A percentile compares a stretch with the other conserved stretches of the same genome.
phyloP scores from a whole-genome alignment of 2,113 vertebrate genomes.

The Heterocephalus glaber region DNA sequence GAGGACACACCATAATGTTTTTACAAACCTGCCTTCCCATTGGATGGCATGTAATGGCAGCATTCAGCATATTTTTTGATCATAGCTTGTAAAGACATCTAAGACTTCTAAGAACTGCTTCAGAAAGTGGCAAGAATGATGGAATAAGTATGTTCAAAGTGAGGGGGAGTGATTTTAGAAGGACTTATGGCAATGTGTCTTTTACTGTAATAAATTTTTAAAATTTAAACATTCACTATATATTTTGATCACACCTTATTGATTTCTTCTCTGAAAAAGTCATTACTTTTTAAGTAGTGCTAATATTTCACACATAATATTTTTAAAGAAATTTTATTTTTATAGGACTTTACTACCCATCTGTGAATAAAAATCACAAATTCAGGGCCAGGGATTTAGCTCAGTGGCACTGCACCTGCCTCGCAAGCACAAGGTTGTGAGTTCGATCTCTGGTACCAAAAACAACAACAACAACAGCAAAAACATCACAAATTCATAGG shows the following conservation, averaged over 20 bases:
- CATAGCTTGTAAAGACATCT: not conserved
- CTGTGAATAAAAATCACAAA: not conserved
- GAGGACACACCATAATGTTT: not conserved
- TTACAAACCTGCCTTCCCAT: not conserved
- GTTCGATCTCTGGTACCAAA: too few species aligned
- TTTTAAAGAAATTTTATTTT: constrained; percentile 27
- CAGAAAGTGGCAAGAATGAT: not conserved
- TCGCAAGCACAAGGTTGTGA: too few species aligned
- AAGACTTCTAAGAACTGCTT: not conserved
- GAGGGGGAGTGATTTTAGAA: not conserved
- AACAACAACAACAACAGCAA: too few species aligned
- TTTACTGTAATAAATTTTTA: not conserved
- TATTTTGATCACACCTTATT: not conserved
- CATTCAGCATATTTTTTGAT: not conserved
- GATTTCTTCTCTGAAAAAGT: constrained; percentile 10
- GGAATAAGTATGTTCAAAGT: not conserved
- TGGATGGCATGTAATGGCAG: not conserved
- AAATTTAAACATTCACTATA: not conserved
- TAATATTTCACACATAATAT: not conserved
- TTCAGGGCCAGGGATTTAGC: too few species aligned
- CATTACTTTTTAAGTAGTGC: constrained; percentile 20
- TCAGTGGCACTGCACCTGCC: too few species aligned
- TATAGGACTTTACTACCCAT: not conserved
- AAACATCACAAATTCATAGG: not conserved
- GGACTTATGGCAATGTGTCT: not conserved